Percentiles rank a stretch among this genome's conserved stretches.
phyloP scores from a whole-genome alignment of 2,113 vertebrate species.

The Platichthys flesus region DNA sequence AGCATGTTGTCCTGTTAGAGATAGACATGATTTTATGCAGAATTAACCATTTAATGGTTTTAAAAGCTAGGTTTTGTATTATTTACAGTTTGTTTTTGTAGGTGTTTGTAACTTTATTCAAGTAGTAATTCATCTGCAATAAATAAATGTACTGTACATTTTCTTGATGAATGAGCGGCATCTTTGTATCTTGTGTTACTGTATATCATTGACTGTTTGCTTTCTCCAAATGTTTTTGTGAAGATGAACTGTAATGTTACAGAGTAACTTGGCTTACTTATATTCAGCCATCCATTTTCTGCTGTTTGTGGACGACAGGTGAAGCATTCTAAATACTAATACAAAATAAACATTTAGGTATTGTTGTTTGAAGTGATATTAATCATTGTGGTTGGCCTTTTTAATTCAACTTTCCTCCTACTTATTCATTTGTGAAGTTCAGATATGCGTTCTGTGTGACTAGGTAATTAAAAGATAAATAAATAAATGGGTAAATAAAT shows the following conservation, averaged over 20 bases:
- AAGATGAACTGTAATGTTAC: background rate
- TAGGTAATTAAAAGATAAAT: too few species aligned
- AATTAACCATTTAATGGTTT: background rate
- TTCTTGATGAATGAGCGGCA: background rate
- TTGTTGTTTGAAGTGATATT: background rate
- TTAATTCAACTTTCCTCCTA: too few species aligned
- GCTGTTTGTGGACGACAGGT: background rate
- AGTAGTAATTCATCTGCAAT: background rate
- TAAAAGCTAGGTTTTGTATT: background rate
- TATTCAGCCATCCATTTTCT: too few species aligned
- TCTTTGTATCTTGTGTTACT: conserved; percentile 6
- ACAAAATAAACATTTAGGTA: conserved; percentile 16
- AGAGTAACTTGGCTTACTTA: background rate
- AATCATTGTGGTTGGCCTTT: background rate
- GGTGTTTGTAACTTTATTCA: background rate
- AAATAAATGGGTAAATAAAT: too few species aligned
- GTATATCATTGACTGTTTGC: background rate
- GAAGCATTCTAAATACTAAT: background rate
- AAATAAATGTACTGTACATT: background rate
- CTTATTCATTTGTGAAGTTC: too few species aligned
- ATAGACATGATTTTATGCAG: background rate
- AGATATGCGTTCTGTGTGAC: too few species aligned
- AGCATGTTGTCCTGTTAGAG: background rate
- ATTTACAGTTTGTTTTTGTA: background rate
- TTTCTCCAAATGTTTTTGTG: background rate